A percentile compares a stretch with the other conserved stretches of the same genome.
Evolutionary conservation across 2,797 vertebrate genomes (phyloP).

Genomic region (Harpagifer antarcticus): DNA sequence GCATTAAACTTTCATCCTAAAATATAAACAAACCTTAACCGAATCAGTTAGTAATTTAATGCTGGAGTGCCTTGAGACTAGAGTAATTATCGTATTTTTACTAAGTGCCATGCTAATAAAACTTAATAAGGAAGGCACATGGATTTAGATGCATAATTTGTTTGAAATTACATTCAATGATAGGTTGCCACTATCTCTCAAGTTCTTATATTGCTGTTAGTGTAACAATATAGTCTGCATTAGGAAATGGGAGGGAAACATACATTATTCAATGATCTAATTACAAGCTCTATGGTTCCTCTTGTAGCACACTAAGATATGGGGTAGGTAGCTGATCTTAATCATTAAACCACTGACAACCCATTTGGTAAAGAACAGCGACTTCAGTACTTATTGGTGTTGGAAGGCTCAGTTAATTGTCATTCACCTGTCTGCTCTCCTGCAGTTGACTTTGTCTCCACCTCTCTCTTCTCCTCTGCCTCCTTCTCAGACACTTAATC

Average conservation of each 20-base stretch:
- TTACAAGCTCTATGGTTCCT: not conserved
- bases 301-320: not conserved
- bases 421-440: conserved; percentile 80
- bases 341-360: not conserved
- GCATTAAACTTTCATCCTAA: conserved; percentile 17
- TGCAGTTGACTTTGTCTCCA: conserved; percentile 88
- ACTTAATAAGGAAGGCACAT: not conserved
- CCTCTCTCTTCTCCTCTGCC: conserved; percentile 85
- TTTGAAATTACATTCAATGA: not conserved
- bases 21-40: conserved; percentile 43
- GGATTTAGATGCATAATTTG: not conserved
- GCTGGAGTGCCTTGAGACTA: not conserved
- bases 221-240: not conserved
- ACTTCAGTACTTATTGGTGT: not conserved
- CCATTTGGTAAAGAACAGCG: not conserved
- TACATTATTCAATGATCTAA: not conserved
- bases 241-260: not conserved
- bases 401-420: not conserved
- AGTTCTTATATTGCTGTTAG: not conserved
- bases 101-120: not conserved
- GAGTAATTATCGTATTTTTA: conserved; percentile 2
- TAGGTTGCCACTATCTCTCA: not conserved
- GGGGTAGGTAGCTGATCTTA: not conserved
- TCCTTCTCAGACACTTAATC: conserved; percentile 88
- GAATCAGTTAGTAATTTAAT: conserved; percentile 30